These are phyloP conservation scores for Drosophila elegans DNA, from an alignment of 1,140 invertebrate genomes.

Conservation along the genomic window DNA sequence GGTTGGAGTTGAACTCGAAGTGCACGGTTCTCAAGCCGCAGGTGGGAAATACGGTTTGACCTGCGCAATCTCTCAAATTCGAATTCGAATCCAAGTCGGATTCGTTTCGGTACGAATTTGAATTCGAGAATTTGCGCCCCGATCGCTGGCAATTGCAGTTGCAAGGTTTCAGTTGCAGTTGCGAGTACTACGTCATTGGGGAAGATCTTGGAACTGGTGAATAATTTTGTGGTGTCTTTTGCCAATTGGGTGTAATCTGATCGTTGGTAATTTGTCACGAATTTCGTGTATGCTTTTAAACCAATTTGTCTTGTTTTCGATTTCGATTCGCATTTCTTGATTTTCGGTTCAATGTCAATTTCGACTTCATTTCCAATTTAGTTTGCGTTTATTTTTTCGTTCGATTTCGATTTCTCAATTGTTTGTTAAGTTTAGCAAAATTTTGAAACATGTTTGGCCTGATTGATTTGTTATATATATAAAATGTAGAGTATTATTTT, in stretches of 20 bases:
- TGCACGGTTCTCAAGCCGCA: conserved; percentile 32
- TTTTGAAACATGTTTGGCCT: conserved; percentile 85
- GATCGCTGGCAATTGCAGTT: conserved; percentile 12
- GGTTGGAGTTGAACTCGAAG: conserved; percentile 43
- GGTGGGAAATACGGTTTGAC: conserved; percentile 17
- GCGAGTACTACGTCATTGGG: conserved; percentile 8
- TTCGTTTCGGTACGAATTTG: not conserved
- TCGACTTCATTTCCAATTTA: conserved; percentile 40
- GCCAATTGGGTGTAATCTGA: conserved; percentile 33
- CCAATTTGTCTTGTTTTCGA: conserved; percentile 53
- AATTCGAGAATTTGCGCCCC: not conserved
- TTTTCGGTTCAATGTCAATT: conserved; percentile 40
- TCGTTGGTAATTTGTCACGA: conserved; percentile 28
- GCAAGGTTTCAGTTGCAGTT: conserved; percentile 9
- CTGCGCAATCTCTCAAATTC: not conserved
- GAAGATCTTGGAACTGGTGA: conserved; percentile 18
- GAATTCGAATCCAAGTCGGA: conserved; percentile 8
- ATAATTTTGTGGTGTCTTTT: conserved; percentile 30
- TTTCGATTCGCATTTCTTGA: conserved; percentile 26
- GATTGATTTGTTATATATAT: conserved; percentile 84
- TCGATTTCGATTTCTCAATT: conserved; percentile 32
- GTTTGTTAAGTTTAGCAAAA: conserved; percentile 63
- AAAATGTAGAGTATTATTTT: conserved; percentile 68
- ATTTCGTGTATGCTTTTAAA: conserved; percentile 55
- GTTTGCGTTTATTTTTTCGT: conserved; percentile 38